Evolutionary conservation across 2,888 invertebrate genomes (phyloP).

Genomic region (Tyria jacobaeae): DNA sequence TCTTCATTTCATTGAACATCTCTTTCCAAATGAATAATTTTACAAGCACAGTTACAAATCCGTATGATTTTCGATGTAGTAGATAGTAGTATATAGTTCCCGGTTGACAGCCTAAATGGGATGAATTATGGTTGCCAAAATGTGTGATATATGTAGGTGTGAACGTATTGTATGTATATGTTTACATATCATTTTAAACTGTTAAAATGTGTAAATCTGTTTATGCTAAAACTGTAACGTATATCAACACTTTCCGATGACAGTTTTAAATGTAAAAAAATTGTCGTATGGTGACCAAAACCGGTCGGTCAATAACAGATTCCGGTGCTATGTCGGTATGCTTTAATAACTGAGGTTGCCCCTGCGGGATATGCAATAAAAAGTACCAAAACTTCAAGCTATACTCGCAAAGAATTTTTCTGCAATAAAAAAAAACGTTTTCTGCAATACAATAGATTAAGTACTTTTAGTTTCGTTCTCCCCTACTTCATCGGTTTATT

Average conservation of each 20-base stretch:
- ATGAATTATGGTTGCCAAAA: neutral
- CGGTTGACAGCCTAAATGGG: no score
- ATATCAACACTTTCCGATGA: neutral
- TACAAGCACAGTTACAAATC: neutral
- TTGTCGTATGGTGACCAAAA: conserved; percentile 10
- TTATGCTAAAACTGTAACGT: neutral
- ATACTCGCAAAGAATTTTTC: conserved; percentile 17
- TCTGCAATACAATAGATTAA: neutral
- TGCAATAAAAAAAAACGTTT: conserved; percentile 4
- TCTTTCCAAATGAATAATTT: conserved; percentile 16
- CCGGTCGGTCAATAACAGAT: conserved; percentile 33
- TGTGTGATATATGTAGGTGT: neutral
- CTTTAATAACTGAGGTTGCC: conserved; percentile 21
- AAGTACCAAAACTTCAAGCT: conserved; percentile 17
- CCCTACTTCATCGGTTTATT: neutral
- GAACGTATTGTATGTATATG: no score
- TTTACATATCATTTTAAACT: no score
- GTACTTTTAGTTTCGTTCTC: neutral
- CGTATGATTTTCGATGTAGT: no score
- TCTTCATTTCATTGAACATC: conserved; percentile 9
- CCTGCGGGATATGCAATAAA: conserved; percentile 18
- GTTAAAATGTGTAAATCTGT: no score
- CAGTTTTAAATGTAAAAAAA: conserved; percentile 10
- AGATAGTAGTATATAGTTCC: no score
- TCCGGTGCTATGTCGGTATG: conserved; percentile 29